Conservation (phyloP, 2,888 invertebrate genomes). For the Philonicus albiceps region DNA sequence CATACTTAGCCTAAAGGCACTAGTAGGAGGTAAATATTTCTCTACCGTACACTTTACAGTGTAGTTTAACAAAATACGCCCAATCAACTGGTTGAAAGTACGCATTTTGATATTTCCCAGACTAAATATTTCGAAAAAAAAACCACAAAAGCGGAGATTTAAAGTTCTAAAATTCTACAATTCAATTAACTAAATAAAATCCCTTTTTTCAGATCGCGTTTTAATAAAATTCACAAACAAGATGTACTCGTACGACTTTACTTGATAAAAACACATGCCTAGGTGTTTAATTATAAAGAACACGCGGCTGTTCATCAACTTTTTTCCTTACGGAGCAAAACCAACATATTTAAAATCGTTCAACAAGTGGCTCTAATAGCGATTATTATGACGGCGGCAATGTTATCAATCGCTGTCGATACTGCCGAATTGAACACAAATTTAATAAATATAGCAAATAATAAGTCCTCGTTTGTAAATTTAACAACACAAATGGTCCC, state of each 20-base stretch:
- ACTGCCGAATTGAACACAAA: background rate
- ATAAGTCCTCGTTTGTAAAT: background rate
- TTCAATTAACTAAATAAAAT: background rate
- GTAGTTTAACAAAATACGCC: too few relatives aligned
- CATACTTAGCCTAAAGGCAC: too few relatives aligned
- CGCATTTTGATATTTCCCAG: too few relatives aligned
- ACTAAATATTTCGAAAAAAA: background rate
- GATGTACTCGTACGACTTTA: background rate
- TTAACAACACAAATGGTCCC: background rate
- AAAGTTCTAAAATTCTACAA: background rate
- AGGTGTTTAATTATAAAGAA: too few relatives aligned
- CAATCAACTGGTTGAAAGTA: too few relatives aligned
- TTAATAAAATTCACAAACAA: background rate
- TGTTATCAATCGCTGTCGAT: constrained; percentile 1
- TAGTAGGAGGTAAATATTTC: too few relatives aligned
- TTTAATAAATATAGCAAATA: background rate
- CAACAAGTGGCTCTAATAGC: background rate
- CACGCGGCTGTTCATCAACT: background rate
- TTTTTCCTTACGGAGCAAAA: background rate
- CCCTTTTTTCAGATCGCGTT: background rate
- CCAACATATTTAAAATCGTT: background rate
- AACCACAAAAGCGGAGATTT: background rate
- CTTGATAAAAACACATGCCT: background rate
- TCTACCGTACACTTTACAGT: too few relatives aligned
- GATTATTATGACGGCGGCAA: constrained; percentile 1